These are phyloP conservation scores for Sesia bembeciformis DNA, from an alignment of 2,888 invertebrate species.

Conservation along the genomic window DNA sequence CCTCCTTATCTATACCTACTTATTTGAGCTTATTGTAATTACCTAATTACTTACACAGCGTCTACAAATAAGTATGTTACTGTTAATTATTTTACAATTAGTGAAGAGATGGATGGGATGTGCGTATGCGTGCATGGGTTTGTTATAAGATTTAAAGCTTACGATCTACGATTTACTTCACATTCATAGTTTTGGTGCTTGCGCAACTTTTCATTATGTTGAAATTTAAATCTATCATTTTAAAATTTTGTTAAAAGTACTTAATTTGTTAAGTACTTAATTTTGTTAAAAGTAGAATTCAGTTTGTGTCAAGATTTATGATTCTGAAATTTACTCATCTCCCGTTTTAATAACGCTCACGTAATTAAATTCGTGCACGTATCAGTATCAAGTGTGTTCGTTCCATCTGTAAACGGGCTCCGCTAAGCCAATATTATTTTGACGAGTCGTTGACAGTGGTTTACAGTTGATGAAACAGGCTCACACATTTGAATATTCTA, in stretches of 20 bases:
- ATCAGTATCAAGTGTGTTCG: slow-evolving; percentile 58
- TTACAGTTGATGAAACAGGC: slow-evolving; percentile 65
- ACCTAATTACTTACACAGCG: too few relatives aligned
- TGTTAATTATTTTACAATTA: slow-evolving; percentile 54
- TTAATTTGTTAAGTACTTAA: too few relatives aligned
- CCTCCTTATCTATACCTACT: too few relatives aligned
- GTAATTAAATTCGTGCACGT: slow-evolving; percentile 55
- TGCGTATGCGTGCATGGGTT: slow-evolving; percentile 15
- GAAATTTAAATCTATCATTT: too few relatives aligned
- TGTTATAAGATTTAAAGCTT: slow-evolving; percentile 28
- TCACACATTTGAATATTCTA: slow-evolving; percentile 34
- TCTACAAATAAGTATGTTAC: slow-evolving; percentile 12
- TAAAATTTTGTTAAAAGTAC: too few relatives aligned
- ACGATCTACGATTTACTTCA: slow-evolving; percentile 20
- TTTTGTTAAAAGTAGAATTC: too few relatives aligned
- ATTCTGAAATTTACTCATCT: background rate
- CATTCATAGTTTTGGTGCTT: slow-evolving; percentile 12
- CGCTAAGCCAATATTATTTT: slow-evolving; percentile 70
- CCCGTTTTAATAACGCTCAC: slow-evolving; percentile 19
- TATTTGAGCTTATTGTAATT: too few relatives aligned
- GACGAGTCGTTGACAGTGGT: slow-evolving; percentile 73
- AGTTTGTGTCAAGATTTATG: too few relatives aligned
- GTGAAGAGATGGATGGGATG: slow-evolving; percentile 39
- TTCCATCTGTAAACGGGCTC: slow-evolving; percentile 46
- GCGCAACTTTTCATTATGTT: too few relatives aligned